phyloP scores from a whole-genome alignment of 1,140 invertebrate genomes.

The Calycopis cecrops region DNA sequence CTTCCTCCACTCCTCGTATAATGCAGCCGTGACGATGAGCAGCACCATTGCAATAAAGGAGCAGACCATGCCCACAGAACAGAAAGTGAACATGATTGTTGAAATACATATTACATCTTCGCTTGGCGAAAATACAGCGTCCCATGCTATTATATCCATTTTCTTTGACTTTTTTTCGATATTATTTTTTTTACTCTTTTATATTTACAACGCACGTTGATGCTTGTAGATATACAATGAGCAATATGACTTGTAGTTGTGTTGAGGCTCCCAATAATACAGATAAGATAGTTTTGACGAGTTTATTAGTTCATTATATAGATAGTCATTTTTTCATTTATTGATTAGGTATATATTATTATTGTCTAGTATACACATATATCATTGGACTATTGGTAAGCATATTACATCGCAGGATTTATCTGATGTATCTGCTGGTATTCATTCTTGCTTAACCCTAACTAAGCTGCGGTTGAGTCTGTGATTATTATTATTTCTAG shows the following conservation, averaged over 20 bases:
- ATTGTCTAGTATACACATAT: no score
- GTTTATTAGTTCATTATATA: constrained; percentile 1
- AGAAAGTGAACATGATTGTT: constrained; percentile 27
- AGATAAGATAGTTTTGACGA: constrained; percentile 8
- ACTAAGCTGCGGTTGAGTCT: no score
- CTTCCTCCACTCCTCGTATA: constrained; percentile 53
- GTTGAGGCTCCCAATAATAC: neutral
- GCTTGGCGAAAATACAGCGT: constrained; percentile 11
- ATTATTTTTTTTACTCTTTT: neutral
- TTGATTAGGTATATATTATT: no score
- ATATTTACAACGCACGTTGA: neutral
- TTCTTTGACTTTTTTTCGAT: neutral
- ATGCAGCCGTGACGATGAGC: constrained; percentile 41
- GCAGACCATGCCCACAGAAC: constrained; percentile 43
- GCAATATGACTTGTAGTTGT: neutral
- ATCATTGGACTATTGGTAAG: no score
- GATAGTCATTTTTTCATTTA: no score
- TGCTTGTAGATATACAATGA: neutral
- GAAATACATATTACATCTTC: constrained; percentile 16
- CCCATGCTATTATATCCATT: neutral
- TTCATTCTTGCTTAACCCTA: no score
- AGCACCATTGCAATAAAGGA: constrained; percentile 35
- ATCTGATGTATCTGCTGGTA: no score
- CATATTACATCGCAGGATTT: no score
- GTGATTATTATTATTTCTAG: no score